Evolutionary conservation across 2,888 invertebrate species (phyloP).

Genomic region (Andrena fulva): DNA sequence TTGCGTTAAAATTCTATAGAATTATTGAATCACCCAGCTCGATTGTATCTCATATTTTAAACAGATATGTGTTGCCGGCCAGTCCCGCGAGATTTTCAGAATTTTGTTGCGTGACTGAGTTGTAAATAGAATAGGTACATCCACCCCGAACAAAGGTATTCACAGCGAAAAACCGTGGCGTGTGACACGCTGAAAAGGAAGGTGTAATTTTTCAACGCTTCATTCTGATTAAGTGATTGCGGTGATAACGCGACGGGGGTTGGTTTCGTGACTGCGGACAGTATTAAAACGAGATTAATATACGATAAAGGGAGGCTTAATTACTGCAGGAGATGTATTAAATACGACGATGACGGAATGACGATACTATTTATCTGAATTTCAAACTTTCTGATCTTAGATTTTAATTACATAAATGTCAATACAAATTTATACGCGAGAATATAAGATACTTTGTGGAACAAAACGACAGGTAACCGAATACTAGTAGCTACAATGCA

Average conservation of each 20-base stretch:
- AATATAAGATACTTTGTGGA: no score
- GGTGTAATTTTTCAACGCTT: neutral
- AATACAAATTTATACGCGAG: no score
- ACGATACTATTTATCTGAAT: no score
- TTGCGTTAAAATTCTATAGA: neutral
- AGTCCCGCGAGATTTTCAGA: neutral
- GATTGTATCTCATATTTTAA: neutral
- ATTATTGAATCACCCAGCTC: neutral
- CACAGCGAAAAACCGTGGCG: neutral
- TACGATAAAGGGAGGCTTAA: neutral
- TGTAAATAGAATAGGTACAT: constrained; percentile 28
- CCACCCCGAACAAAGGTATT: neutral
- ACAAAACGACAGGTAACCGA: no score
- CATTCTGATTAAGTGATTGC: neutral
- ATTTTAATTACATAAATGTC: no score
- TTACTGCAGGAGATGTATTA: no score
- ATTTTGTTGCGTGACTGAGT: neutral
- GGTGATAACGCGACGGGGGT: neutral
- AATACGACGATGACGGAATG: no score
- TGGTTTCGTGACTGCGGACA: neutral
- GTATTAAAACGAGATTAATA: neutral
- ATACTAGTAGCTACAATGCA: no score
- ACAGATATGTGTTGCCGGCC: neutral
- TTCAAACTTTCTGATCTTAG: no score
- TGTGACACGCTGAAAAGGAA: neutral